These are phyloP conservation scores for Eremophila alpestris DNA, from an alignment of 2,797 vertebrate species.

Conservation along the genomic window DNA sequence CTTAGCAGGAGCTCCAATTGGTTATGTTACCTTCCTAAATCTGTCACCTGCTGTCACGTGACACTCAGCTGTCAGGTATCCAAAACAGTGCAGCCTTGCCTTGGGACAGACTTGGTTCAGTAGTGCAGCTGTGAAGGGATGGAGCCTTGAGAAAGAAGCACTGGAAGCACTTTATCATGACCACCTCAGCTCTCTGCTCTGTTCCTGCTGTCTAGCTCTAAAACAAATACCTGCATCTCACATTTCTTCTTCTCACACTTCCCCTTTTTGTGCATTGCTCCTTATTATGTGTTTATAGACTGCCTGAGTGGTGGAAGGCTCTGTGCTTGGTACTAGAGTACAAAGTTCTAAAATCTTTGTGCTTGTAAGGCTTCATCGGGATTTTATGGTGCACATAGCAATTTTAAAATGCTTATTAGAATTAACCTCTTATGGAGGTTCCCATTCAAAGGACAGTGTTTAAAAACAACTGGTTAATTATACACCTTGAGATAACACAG, in stretches of 20 bases:
- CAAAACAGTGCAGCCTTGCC: not conserved
- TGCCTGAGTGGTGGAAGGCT: not conserved
- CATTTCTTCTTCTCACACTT: not conserved
- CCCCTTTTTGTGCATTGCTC: not conserved
- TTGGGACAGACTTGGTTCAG: not conserved
- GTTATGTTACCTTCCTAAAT: not conserved
- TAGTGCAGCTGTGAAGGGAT: fast-evolving
- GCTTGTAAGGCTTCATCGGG: not conserved
- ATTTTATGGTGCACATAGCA: not conserved
- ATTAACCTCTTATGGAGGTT: not conserved
- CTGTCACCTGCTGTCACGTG: not conserved
- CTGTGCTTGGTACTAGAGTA: not conserved
- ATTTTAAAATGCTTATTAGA: not conserved
- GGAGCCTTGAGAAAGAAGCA: not conserved
- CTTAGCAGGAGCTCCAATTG: not conserved
- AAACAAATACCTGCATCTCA: not conserved
- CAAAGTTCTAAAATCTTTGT: not conserved
- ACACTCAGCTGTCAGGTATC: not conserved
- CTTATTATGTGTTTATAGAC: not conserved
- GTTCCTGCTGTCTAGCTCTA: not conserved
- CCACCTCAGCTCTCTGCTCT: not conserved
- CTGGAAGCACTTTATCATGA: not conserved
- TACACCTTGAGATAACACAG: not conserved
- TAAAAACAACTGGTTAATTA: not conserved
- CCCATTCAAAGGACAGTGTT: not conserved